Percentiles rank a stretch among this genome's conserved stretches.
Evolutionary conservation across 2,113 vertebrate genomes (phyloP).

Genomic region (Thunnus thynnus): DNA sequence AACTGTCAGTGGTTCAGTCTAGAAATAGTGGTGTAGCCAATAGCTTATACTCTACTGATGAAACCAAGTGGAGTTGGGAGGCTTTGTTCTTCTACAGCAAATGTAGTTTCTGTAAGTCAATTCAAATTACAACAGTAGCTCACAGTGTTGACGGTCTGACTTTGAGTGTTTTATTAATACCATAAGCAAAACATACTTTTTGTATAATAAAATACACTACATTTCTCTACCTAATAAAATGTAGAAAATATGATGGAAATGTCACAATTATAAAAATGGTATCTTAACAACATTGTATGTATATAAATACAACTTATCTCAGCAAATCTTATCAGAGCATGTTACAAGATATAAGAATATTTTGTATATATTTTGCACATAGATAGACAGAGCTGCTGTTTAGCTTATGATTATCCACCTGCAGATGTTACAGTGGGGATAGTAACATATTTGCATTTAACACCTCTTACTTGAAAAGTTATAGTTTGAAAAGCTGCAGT

Average conservation of each 20-base stretch:
- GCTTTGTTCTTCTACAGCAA: slow-evolving; percentile 7
- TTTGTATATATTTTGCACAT: not conserved
- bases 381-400: not conserved
- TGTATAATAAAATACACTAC: not conserved
- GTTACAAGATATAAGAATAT: not conserved
- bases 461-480: not conserved
- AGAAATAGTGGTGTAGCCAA: slow-evolving; percentile 1
- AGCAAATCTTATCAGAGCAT: too few species aligned
- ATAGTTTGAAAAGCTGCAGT: not conserved
- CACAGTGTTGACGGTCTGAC: slow-evolving; percentile 40
- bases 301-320: not conserved
- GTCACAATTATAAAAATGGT: not conserved
- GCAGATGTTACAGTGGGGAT: not conserved
- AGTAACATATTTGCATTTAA: not conserved
- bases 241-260: not conserved
- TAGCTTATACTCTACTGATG: slow-evolving; percentile 68
- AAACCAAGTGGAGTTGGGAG: slow-evolving; percentile 30
- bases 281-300: not conserved
- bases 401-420: not conserved
- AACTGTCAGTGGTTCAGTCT: not conserved
- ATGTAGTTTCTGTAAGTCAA: not conserved
- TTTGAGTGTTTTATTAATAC: slow-evolving; percentile 4
- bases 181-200: not conserved
- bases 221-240: not conserved
- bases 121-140: slow-evolving; percentile 14